A percentile compares a stretch with the other conserved stretches of the same genome.
These are phyloP conservation scores for Lysandra coridon DNA, from an alignment of 2,888 invertebrate species.

Conservation along the genomic window DNA sequence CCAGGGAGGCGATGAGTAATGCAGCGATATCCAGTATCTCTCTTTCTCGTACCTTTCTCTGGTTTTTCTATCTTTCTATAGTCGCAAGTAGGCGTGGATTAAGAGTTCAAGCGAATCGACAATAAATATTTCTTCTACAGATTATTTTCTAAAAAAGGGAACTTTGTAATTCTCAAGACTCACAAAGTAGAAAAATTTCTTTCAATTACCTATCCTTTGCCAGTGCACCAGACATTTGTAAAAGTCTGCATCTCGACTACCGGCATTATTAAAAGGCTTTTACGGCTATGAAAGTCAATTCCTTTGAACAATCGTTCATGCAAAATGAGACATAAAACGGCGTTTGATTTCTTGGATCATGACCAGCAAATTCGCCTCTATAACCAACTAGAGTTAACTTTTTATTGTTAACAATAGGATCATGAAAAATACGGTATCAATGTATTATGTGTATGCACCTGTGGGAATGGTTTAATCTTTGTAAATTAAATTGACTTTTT, in stretches of 20 bases:
- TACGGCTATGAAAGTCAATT: neutral
- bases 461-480: too few relatives aligned
- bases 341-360: neutral
- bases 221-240: neutral
- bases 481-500: too few relatives aligned
- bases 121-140: neutral
- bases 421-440: neutral
- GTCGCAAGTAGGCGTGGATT: too few relatives aligned
- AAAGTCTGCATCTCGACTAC: neutral
- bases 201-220: neutral
- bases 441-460: too few relatives aligned
- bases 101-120: neutral
- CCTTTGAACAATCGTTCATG: neutral
- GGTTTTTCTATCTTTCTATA: too few relatives aligned
- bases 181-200: neutral
- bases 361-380: neutral
- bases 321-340: neutral
- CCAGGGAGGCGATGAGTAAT: too few relatives aligned
- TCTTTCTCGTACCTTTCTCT: too few relatives aligned
- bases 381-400: neutral
- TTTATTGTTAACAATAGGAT: neutral
- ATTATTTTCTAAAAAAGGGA: neutral
- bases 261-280: conserved; percentile 11
- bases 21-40: too few relatives aligned
- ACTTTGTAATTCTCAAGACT: neutral